These are phyloP conservation scores for Gnathonemus longibarbis DNA, from an alignment of 2,113 vertebrate species.

Conservation along the genomic window DNA sequence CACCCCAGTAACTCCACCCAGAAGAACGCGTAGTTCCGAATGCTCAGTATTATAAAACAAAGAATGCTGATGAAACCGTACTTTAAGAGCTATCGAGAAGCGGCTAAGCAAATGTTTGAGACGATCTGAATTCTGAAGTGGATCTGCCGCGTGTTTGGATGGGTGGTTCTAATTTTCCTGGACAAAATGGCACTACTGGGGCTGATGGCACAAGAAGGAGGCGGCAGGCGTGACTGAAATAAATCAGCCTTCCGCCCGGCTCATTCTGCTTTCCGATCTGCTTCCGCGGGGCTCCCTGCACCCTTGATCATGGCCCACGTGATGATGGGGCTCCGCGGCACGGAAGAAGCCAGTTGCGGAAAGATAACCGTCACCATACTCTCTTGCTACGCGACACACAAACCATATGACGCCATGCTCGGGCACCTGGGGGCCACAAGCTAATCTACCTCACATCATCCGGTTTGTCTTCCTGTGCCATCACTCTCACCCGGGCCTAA, in stretches of 20 bases:
- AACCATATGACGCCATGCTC: neutral
- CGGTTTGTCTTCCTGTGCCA: constrained; percentile 19
- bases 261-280: neutral
- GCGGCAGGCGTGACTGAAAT: neutral
- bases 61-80: neutral
- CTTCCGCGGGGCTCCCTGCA: neutral
- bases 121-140: neutral
- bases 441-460: neutral
- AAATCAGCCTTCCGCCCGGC: neutral
- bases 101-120: neutral
- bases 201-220: neutral
- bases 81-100: neutral
- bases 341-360: neutral
- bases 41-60: neutral
- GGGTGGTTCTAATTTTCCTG: neutral
- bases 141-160: neutral
- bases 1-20: neutral
- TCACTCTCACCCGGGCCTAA: constrained; percentile 44
- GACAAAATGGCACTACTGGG: neutral
- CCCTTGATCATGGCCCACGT: neutral
- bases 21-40: neutral
- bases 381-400: neutral
- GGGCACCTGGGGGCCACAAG: neutral
- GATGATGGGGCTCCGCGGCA: neutral
- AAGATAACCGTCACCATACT: neutral